Conservation (phyloP, 2,797 vertebrate genomes). For the Catharus ustulatus region DNA sequence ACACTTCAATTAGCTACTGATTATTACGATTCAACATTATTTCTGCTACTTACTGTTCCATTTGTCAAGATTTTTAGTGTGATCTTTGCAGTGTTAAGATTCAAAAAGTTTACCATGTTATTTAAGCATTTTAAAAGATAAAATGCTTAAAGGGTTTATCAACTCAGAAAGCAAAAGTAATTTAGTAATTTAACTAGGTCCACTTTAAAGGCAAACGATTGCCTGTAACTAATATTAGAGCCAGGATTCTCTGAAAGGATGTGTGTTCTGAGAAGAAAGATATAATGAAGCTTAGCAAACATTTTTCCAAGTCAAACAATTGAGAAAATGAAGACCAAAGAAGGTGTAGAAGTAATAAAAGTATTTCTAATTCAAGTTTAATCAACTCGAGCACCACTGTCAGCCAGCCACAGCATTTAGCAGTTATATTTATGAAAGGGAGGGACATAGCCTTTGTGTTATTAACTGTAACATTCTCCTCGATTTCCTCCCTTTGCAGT, state of each 20-base stretch:
- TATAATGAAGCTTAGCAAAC: not conserved
- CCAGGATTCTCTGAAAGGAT: not conserved
- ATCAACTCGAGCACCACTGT: not conserved
- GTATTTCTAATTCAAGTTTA: not conserved
- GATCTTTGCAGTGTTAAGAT: not conserved
- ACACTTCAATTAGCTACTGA: slow-evolving; percentile 3
- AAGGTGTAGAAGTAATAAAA: not conserved
- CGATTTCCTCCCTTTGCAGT: not conserved
- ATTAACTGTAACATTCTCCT: not conserved
- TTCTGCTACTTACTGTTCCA: not conserved
- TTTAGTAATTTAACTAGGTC: not conserved
- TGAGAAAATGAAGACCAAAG: not conserved
- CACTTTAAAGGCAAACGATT: not conserved
- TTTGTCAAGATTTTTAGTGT: not conserved
- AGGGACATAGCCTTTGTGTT: not conserved
- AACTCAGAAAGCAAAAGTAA: not conserved
- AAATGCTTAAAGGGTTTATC: not conserved
- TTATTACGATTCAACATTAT: not conserved
- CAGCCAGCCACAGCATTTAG: not conserved
- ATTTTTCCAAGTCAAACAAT: not conserved
- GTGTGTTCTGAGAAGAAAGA: not conserved
- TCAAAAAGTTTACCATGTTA: not conserved
- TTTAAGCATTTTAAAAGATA: not conserved
- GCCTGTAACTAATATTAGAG: not conserved
- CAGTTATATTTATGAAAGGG: not conserved